Percentiles rank a stretch among this genome's conserved stretches.
Conservation (phyloP, 1,140 invertebrate genomes). For the Semibalanus balanoides region DNA sequence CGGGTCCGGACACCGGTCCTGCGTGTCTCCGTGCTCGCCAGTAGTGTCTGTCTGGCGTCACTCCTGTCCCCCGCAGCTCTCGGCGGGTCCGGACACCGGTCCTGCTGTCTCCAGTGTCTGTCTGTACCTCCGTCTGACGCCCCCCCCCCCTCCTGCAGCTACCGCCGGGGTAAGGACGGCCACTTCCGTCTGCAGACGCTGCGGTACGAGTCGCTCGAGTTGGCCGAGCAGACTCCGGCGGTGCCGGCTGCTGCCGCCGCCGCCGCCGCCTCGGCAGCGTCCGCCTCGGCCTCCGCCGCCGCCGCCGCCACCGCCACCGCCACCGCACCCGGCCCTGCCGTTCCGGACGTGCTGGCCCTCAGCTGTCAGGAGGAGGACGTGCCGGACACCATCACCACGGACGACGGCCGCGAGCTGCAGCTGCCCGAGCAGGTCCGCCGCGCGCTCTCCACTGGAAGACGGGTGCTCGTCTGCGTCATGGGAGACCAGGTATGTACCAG, state of each 20-base stretch:
- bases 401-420: not conserved
- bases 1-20: too few species aligned
- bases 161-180: not conserved
- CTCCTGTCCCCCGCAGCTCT: too few species aligned
- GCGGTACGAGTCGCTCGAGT: not conserved
- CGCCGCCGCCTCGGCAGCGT: not conserved
- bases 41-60: too few species aligned
- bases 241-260: not conserved
- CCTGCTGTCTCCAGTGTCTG: too few species aligned
- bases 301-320: not conserved
- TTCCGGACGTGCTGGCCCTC: not conserved
- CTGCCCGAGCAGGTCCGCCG: not conserved
- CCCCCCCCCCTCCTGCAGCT: not conserved
- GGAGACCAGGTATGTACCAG: not conserved
- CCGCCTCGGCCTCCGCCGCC: too few species aligned
- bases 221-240: not conserved
- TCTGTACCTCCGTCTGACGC: too few species aligned
- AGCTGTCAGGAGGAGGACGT: not conserved
- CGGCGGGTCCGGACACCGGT: too few species aligned
- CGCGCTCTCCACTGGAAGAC: not conserved
- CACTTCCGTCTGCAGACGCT: not conserved
- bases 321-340: not conserved
- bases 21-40: too few species aligned
- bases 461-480: not conserved
- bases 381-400: not conserved